Conservation (phyloP, 2,888 invertebrate genomes). For the Ormyrus nitidulus region DNA sequence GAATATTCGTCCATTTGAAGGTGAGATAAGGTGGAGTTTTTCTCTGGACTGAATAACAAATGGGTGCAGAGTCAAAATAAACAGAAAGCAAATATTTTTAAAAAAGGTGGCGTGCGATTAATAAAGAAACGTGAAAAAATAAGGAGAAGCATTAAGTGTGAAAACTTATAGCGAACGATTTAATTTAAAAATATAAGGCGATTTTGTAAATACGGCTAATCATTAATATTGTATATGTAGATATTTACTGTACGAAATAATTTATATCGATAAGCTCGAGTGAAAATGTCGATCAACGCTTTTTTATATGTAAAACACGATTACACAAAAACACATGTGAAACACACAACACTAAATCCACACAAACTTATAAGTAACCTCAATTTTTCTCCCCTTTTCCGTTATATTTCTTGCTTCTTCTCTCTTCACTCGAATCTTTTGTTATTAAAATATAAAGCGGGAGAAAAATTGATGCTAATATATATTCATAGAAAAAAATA, state of each 20-base stretch:
- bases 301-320: constrained; percentile 68
- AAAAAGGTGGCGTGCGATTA: constrained; percentile 37
- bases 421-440: constrained; percentile 53
- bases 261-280: constrained; percentile 63
- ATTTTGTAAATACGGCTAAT: constrained; percentile 70
- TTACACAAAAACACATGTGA: constrained; percentile 48
- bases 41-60: constrained; percentile 31
- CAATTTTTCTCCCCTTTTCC: constrained; percentile 40
- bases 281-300: constrained; percentile 70
- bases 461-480: constrained; percentile 37
- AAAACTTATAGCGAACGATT: constrained; percentile 55
- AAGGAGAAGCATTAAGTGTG: neutral
- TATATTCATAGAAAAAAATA: constrained; percentile 47
- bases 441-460: constrained; percentile 54
- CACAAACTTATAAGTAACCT: constrained; percentile 30
- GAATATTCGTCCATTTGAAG: constrained; percentile 42
- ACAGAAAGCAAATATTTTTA: constrained; percentile 41
- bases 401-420: constrained; percentile 29
- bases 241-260: constrained; percentile 64
- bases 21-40: constrained; percentile 7
- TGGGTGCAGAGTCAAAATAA: constrained; percentile 38
- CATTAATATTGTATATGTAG: constrained; percentile 68
- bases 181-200: constrained; percentile 54
- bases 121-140: neutral
- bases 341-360: constrained; percentile 42